These are phyloP conservation scores for Ceriagrion tenellum DNA, from an alignment of 2,888 invertebrate species.

Conservation along the genomic window DNA sequence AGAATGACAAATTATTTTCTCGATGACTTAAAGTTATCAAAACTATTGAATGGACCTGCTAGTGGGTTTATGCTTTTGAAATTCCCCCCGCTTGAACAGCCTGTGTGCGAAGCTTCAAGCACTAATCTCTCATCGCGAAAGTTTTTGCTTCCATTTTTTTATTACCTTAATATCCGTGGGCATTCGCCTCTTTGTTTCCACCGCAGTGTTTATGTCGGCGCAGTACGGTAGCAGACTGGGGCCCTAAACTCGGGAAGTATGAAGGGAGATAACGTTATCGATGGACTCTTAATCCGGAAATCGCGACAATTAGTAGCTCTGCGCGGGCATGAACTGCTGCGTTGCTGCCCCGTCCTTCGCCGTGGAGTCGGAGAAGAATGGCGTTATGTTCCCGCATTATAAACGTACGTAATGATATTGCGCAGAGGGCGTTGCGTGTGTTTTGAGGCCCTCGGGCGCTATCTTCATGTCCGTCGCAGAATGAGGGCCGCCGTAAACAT, in stretches of 20 bases:
- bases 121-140: neutral
- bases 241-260: neutral
- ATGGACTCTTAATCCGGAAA: neutral
- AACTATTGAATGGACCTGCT: neutral
- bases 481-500: neutral
- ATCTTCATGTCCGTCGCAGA: conserved; percentile 1
- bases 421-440: neutral
- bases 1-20: neutral
- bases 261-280: neutral
- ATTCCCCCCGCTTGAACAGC: neutral
- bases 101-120: neutral
- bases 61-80: neutral
- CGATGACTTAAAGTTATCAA: neutral
- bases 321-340: neutral
- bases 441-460: neutral
- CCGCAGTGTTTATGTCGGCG: neutral
- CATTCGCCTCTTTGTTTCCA: neutral
- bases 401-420: no score
- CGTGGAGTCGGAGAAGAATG: neutral
- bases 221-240: neutral
- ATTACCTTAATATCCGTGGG: neutral
- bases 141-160: neutral
- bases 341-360: neutral
- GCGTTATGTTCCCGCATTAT: no score
- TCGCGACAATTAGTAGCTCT: neutral